Conservation (phyloP, 2,797 vertebrate species). For the Etheostoma perlongum region DNA sequence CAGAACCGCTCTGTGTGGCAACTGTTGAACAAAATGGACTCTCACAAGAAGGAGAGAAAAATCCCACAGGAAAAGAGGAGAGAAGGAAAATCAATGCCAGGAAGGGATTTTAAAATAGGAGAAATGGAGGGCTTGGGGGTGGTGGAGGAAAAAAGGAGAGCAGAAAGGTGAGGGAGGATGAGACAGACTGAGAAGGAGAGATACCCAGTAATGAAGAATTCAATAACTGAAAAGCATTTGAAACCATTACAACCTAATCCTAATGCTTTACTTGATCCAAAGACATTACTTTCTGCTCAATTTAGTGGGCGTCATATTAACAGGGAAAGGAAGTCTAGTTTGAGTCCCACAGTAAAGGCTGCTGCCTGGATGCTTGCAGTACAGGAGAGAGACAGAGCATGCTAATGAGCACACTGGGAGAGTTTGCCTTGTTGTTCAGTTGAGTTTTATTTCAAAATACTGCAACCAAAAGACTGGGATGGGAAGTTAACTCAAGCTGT, state of each 20-base stretch:
- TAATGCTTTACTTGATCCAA: conserved; percentile 29
- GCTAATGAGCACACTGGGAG: conserved; percentile 76
- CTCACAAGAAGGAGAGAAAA: conserved; percentile 60
- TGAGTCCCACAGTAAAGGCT: conserved; percentile 22
- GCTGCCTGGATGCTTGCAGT: conserved; percentile 53
- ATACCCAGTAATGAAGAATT: conserved; percentile 26
- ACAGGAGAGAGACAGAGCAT: conserved; percentile 50
- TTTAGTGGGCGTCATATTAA: conserved; percentile 4
- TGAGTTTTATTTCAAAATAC: conserved; percentile 66
- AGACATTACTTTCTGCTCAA: conserved; percentile 1
- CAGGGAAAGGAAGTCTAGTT: conserved; percentile 11
- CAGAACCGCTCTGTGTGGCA: conserved; percentile 72
- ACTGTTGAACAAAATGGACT: conserved; percentile 79
- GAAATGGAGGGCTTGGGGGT: conserved; percentile 12
- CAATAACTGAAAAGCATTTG: conserved; percentile 28
- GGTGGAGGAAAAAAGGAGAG: neutral
- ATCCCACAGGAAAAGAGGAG: conserved; percentile 45
- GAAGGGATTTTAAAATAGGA: conserved; percentile 53
- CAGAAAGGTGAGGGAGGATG: neutral
- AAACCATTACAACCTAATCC: conserved; percentile 14
- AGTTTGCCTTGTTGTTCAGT: conserved; percentile 68
- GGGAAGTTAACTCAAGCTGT: conserved; percentile 68
- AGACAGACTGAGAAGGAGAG: neutral
- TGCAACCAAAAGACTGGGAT: conserved; percentile 62
- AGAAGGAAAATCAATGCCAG: conserved; percentile 66